Evolutionary conservation across 2,888 invertebrate species (phyloP), one percentile per base, ranked within the genome.

Genomic region (Orthosia cruda): DNA sequence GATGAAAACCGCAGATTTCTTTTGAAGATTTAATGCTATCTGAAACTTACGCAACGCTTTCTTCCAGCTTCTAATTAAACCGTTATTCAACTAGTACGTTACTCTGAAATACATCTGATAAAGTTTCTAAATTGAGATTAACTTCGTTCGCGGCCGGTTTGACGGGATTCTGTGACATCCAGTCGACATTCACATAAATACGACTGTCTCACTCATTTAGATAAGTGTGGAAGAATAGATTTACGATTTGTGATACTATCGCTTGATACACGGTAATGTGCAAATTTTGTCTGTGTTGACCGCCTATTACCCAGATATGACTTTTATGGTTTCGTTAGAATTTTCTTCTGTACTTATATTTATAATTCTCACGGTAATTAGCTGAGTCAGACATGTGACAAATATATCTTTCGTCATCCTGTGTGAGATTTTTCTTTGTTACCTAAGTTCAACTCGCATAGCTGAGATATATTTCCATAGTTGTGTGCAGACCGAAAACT

Each of bases 181-280:
- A 82, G 58, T 73, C 82, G 73, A 86, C 86, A 85, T 79, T 79
- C 61, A 77, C 74, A 83, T 85, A 85, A 86, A 83, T 74, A 71
- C 74, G n/a, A 32, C 62, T 71, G 74, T 77, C 77, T 77, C n/a
- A 62, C 49, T 77, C 64, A 83, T 82, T 82, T 79, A 87, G 85
- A 77, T 86, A 82, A 80, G 65, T 71, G 68, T 74, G 55, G 72
- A 69, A 78, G 69, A 77, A 81, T 70, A 77, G 75, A 86, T 85
- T 85, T 87, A 88, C 71, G 71, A 86, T 81, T 77, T 64, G 50
- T 71, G 88, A 88, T 84, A 72, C 5, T 73, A 76, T 81, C 83
- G 49, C 12, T 73, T 75, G 54, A 75, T 50, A 55, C 66, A 63
- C 66, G 50, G 67, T 68, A 66, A 73, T 71, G 81, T 79, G 82